Conservation (phyloP, 1,140 invertebrate genomes). For the Monomorium pharaonis region DNA sequence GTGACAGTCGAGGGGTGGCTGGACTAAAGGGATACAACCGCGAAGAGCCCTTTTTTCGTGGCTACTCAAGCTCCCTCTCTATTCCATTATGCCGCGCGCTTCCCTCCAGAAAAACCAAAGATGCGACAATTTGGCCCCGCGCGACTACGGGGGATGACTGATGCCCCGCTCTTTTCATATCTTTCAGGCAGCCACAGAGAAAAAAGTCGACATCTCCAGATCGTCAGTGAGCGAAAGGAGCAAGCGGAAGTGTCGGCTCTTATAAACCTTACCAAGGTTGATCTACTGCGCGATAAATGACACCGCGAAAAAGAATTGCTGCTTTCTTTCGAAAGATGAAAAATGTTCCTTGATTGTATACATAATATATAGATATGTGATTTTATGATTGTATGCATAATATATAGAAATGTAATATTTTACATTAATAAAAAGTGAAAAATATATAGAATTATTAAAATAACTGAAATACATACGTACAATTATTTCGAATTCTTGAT, state of each 20-base stretch:
- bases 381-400: background rate
- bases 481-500: background rate
- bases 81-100: slow-evolving; percentile 62
- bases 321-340: background rate
- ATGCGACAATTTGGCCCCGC: slow-evolving; percentile 65
- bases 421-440: background rate
- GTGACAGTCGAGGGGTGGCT: slow-evolving; percentile 33
- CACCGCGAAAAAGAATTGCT: background rate
- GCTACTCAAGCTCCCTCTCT: slow-evolving; percentile 53
- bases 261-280: slow-evolving; percentile 20
- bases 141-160: slow-evolving; percentile 19
- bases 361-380: background rate
- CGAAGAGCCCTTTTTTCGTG: slow-evolving; percentile 52
- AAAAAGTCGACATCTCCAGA: slow-evolving; percentile 49
- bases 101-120: slow-evolving; percentile 51
- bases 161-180: slow-evolving; percentile 55
- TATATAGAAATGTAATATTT: background rate
- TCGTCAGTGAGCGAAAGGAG: slow-evolving; percentile 30
- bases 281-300: slow-evolving; percentile 26
- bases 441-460: background rate
- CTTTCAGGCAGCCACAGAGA: slow-evolving; percentile 29
- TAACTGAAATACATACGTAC: background rate
- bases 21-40: slow-evolving; percentile 40
- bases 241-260: slow-evolving; percentile 54
- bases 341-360: background rate